phyloP scores from a whole-genome alignment of 2,888 invertebrate genomes.

The Callyntrura sp. region DNA sequence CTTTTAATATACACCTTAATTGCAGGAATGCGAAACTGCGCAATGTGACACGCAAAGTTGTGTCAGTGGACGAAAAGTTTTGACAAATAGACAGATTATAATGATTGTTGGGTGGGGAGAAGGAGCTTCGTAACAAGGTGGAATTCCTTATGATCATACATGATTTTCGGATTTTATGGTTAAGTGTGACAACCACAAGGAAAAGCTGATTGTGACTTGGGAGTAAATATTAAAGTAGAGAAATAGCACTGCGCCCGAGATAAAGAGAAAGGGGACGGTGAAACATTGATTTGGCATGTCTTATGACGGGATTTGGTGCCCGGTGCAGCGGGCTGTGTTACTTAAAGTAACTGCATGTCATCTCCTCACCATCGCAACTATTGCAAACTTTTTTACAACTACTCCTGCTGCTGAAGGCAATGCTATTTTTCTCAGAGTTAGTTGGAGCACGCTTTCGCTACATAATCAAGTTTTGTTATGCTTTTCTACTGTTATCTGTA shows the following conservation, averaged over 20 bases:
- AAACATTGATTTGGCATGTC: not conserved
- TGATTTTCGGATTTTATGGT: conserved; percentile 30
- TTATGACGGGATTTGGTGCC: too few species aligned
- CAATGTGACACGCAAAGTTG: conserved; percentile 18
- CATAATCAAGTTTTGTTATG: too few species aligned
- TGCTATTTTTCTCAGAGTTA: not conserved
- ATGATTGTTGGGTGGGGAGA: not conserved
- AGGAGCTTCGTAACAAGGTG: not conserved
- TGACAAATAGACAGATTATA: not conserved
- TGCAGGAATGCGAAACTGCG: not conserved
- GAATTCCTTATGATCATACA: not conserved
- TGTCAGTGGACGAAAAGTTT: not conserved
- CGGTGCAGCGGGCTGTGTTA: too few species aligned
- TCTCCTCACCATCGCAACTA: too few species aligned
- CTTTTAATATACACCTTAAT: conserved; percentile 6
- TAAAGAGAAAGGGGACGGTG: not conserved
- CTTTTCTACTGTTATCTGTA: too few species aligned
- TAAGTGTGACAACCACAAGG: conserved; percentile 4
- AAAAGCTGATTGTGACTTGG: not conserved
- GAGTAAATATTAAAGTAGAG: conserved; percentile 4
- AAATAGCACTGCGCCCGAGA: not conserved
- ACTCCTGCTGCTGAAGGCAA: not conserved
- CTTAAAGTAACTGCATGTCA: not conserved
- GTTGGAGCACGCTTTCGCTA: not conserved
- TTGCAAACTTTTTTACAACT: not conserved